These are phyloP conservation scores for Synergus umbraculus DNA, from an alignment of 2,888 invertebrate species.

Conservation along the genomic window DNA sequence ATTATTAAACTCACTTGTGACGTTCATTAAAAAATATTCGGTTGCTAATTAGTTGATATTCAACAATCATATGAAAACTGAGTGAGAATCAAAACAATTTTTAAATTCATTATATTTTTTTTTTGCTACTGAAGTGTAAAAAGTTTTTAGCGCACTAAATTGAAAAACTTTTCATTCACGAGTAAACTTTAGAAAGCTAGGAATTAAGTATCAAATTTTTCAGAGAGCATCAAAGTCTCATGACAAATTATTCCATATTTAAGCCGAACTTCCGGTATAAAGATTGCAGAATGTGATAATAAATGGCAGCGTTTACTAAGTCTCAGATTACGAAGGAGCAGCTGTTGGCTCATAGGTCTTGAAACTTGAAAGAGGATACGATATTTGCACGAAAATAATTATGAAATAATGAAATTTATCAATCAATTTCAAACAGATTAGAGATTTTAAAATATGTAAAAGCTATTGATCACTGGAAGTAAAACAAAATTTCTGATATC, in stretches of 20 bases:
- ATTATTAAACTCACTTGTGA: neutral
- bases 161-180: no score
- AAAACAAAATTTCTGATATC: neutral
- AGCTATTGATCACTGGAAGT: neutral
- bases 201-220: neutral
- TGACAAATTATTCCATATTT: constrained; percentile 5
- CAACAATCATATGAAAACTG: no score
- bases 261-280: constrained; percentile 25
- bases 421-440: neutral
- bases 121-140: no score
- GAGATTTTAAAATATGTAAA: neutral
- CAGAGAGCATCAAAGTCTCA: neutral
- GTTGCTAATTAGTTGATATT: no score
- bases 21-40: neutral
- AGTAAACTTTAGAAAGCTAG: neutral
- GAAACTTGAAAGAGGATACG: constrained; percentile 15
- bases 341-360: constrained; percentile 14
- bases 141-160: no score
- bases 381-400: neutral
- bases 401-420: constrained; percentile 5
- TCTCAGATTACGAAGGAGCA: constrained; percentile 18
- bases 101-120: no score
- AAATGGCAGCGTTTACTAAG: constrained; percentile 19
- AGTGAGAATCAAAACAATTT: no score
- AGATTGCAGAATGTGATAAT: constrained; percentile 36